Conservation (phyloP, 1,140 invertebrate genomes). For the Panulirus ornatus region DNA sequence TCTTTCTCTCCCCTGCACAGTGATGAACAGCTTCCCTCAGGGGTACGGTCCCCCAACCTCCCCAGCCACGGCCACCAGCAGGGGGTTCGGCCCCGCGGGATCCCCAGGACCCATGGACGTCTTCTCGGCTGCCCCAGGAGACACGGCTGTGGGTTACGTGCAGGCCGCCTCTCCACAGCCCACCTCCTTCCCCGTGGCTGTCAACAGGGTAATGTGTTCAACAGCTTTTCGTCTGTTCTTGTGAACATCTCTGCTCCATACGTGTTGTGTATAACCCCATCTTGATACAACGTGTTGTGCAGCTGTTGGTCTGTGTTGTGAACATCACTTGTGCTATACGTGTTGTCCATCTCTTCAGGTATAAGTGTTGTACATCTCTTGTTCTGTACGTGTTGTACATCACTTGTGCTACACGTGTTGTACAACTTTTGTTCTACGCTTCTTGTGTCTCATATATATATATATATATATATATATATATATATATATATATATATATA, state of each 20-base stretch:
- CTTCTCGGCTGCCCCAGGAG: slow-evolving; percentile 78
- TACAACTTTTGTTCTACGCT: background rate
- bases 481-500: too few species aligned
- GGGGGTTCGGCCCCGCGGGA: slow-evolving; percentile 92
- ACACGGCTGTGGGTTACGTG: slow-evolving; percentile 87
- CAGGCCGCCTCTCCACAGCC: slow-evolving; percentile 95
- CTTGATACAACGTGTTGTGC: too few species aligned
- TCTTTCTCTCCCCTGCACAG: slow-evolving; percentile 79
- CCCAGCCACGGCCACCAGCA: slow-evolving; percentile 82
- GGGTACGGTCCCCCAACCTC: slow-evolving; percentile 87
- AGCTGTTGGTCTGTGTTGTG: background rate
- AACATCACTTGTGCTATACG: background rate
- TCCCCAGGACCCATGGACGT: slow-evolving; percentile 91
- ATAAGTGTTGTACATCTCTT: background rate
- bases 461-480: too few species aligned
- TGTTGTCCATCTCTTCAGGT: background rate
- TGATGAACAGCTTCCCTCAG: slow-evolving; percentile 94
- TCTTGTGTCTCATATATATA: too few species aligned
- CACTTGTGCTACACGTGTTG: background rate
- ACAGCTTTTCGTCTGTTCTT: too few species aligned
- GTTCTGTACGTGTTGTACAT: too few species aligned
- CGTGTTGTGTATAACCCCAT: too few species aligned
- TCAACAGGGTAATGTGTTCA: slow-evolving; percentile 67
- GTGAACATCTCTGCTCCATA: too few species aligned
- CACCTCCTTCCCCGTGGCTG: slow-evolving; percentile 84